These are phyloP conservation scores for Xylocopa sonorina DNA, from an alignment of 1,140 invertebrate species.

Conservation along the genomic window DNA sequence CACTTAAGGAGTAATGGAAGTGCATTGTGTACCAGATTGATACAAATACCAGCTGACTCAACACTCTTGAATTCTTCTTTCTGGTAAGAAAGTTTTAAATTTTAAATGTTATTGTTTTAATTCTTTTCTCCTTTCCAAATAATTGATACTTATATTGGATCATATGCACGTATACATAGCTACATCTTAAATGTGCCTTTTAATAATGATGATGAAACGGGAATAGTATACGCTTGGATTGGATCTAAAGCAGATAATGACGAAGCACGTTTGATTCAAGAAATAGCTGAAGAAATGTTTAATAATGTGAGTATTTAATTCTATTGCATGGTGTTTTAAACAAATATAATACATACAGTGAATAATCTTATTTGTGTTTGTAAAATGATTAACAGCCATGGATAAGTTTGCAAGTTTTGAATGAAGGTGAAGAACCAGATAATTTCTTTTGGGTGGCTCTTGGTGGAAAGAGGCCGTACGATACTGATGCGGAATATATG, in stretches of 20 bases:
- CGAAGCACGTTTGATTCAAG: slow-evolving; percentile 93
- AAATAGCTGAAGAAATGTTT: slow-evolving; percentile 97
- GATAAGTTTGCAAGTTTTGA: slow-evolving; percentile 93
- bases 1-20: slow-evolving; percentile 98
- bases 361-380: neutral
- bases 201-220: slow-evolving; percentile 93
- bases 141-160: slow-evolving; percentile 74
- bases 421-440: slow-evolving; percentile 98
- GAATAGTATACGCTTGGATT: slow-evolving; percentile 99
- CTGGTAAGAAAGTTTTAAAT: slow-evolving; percentile 86
- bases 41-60: slow-evolving; percentile 94
- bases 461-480: slow-evolving; percentile 96
- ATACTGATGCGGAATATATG: slow-evolving; percentile 96
- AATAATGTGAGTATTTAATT: slow-evolving; percentile 84
- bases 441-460: slow-evolving; percentile 99
- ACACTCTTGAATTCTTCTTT: slow-evolving; percentile 91
- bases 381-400: slow-evolving; percentile 83
- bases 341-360: neutral
- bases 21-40: slow-evolving; percentile 94
- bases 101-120: slow-evolving; percentile 2
- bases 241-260: slow-evolving; percentile 94
- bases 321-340: neutral
- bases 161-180: slow-evolving; percentile 81
- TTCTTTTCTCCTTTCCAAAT: neutral
- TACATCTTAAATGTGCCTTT: slow-evolving; percentile 98